Percentiles rank a stretch among this genome's conserved stretches.
phyloP scores from a whole-genome alignment of 1,140 invertebrate genomes.

The Tribolium castaneum region DNA sequence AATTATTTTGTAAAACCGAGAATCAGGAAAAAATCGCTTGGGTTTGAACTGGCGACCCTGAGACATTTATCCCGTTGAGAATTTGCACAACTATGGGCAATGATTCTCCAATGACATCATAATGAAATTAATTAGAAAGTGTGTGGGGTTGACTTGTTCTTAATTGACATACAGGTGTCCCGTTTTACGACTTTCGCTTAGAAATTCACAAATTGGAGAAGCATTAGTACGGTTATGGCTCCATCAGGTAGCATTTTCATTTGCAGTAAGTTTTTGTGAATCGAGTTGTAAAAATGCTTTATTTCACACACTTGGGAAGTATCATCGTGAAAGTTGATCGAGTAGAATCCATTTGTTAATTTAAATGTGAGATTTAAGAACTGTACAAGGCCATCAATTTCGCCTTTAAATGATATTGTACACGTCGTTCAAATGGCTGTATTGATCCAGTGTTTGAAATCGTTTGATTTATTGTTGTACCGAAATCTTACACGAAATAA shows the following conservation, averaged over 20 bases:
- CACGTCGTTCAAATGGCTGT: background rate
- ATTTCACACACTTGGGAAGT: constrained; percentile 43
- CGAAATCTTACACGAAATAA: background rate
- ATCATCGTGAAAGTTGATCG: constrained; percentile 41
- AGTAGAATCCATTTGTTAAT: constrained; percentile 3
- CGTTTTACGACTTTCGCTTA: background rate
- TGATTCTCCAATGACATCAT: background rate
- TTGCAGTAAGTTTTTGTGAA: background rate
- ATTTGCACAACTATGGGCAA: background rate
- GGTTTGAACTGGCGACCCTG: no score
- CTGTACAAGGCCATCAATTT: background rate
- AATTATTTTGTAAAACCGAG: no score
- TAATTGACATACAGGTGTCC: background rate
- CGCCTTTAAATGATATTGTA: background rate
- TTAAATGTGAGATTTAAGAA: constrained; percentile 18
- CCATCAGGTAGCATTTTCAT: background rate
- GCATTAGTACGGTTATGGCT: background rate
- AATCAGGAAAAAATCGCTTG: no score
- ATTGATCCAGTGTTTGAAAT: background rate
- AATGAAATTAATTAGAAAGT: background rate
- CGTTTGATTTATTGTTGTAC: background rate
- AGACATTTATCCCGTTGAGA: background rate
- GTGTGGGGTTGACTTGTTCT: background rate
- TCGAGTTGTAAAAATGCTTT: constrained; percentile 15
- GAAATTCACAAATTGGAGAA: background rate